Evolutionary conservation across 1,140 invertebrate species (phyloP).

Genomic region (Brachionus asplanchnoidis): DNA sequence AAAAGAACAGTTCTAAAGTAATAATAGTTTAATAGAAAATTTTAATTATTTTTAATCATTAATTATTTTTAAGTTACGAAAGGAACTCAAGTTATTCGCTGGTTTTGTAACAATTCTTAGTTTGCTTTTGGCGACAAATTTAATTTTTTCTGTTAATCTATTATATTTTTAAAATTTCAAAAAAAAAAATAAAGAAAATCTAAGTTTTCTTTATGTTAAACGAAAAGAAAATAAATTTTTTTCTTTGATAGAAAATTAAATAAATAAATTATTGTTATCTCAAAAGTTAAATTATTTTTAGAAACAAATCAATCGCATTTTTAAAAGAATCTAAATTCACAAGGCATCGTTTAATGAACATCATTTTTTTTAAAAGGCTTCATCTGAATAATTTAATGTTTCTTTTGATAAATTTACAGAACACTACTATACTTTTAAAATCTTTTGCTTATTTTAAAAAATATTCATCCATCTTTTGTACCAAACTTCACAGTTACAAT

Average conservation of each 20-base stretch:
- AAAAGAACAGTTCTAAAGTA: not conserved
- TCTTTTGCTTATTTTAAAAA: too few relatives aligned
- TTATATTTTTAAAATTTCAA: not conserved
- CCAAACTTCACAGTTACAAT: too few relatives aligned
- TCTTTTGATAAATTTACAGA: too few relatives aligned
- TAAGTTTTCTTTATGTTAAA: not conserved
- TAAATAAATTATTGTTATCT: not conserved
- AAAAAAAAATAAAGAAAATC: not conserved
- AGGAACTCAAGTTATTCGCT: not conserved
- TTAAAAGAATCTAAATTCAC: too few relatives aligned
- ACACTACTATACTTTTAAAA: too few relatives aligned
- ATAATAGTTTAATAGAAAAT: not conserved
- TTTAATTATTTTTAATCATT: not conserved
- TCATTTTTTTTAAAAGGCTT: too few relatives aligned
- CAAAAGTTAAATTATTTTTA: not conserved
- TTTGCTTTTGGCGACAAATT: not conserved
- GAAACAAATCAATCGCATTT: not conserved
- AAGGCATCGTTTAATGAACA: too few relatives aligned
- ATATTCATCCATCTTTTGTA: too few relatives aligned
- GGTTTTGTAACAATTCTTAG: not conserved
- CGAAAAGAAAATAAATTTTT: not conserved
- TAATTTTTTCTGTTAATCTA: not conserved
- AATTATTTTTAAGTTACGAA: not conserved
- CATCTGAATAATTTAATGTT: too few relatives aligned
- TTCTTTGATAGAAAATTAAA: not conserved